Percentiles rank a stretch among this genome's conserved stretches.
phyloP scores from a whole-genome alignment of 2,888 invertebrate genomes.

The Acanthopleura granulata region DNA sequence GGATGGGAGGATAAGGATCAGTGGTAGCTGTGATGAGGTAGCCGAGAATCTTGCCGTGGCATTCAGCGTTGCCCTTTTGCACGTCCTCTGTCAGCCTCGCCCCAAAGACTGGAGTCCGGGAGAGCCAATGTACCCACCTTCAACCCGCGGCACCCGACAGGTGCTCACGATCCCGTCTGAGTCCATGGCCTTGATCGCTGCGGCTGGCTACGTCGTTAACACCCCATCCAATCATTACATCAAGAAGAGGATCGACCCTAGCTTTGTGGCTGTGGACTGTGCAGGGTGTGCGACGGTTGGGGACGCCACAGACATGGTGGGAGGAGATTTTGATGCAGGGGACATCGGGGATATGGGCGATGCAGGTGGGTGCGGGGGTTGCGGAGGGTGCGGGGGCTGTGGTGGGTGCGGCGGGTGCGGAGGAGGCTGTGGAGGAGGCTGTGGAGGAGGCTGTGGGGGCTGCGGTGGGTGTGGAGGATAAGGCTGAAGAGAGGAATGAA shows the following conservation, averaged over 20 bases:
- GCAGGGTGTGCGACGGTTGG: slow-evolving; percentile 14
- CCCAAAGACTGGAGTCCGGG: slow-evolving; percentile 51
- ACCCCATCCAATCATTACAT: slow-evolving; percentile 66
- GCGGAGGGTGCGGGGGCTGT: slow-evolving; percentile 42
- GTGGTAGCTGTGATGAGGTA: slow-evolving; percentile 55
- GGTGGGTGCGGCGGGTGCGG: slow-evolving; percentile 39
- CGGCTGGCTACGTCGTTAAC: slow-evolving; percentile 69
- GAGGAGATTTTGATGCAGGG: slow-evolving; percentile 40
- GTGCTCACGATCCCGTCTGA: slow-evolving; percentile 54
- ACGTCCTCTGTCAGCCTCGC: slow-evolving; percentile 72
- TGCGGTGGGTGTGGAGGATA: slow-evolving; percentile 37
- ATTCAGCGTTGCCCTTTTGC: slow-evolving; percentile 71
- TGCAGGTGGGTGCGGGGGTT: slow-evolving; percentile 26
- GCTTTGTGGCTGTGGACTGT: slow-evolving; percentile 43
- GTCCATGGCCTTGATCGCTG: slow-evolving; percentile 66
- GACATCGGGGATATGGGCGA: slow-evolving; percentile 29
- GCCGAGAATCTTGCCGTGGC: slow-evolving; percentile 71
- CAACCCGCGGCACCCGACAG: slow-evolving; percentile 35
- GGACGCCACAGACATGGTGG: slow-evolving; percentile 30
- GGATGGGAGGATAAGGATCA: slow-evolving; percentile 52
- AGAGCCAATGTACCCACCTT: slow-evolving; percentile 25
- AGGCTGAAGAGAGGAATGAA: too few relatives aligned
- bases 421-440: slow-evolving; percentile 40
- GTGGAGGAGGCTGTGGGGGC: slow-evolving; percentile 38
- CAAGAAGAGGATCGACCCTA: slow-evolving; percentile 44